Percentiles rank a stretch among this genome's conserved stretches.
Evolutionary conservation across 2,797 vertebrate genomes (phyloP).

Genomic region (Danio aesculapii): DNA sequence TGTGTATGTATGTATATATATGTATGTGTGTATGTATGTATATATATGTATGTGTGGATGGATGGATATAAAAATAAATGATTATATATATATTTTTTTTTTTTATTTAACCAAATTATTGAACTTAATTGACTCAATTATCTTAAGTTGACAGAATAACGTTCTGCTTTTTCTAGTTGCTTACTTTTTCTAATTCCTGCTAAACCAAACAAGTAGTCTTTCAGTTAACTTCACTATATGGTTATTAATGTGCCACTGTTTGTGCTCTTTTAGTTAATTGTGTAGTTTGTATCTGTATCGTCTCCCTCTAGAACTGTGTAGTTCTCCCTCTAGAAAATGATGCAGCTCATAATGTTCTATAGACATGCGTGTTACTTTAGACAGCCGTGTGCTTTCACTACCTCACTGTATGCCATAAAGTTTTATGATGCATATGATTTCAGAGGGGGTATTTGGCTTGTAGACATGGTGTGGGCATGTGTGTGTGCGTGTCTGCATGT

Average conservation of each 20-base stretch:
- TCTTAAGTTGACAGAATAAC: too few relatives aligned
- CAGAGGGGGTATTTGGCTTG: constrained; percentile 75
- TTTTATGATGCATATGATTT: constrained; percentile 75
- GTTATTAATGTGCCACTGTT: background rate
- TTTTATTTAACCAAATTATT: too few relatives aligned
- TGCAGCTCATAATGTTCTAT: constrained; percentile 22
- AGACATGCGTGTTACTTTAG: constrained; percentile 59
- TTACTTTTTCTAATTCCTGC: too few relatives aligned
- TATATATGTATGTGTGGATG: too few relatives aligned
- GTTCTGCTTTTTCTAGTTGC: too few relatives aligned
- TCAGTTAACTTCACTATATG: too few relatives aligned
- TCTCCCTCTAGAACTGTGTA: constrained; percentile 25
- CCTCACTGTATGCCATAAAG: constrained; percentile 73
- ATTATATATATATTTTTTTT: too few relatives aligned
- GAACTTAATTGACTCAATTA: too few relatives aligned
- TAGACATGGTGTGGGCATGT: constrained; percentile 73
- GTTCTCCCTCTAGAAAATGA: constrained; percentile 56
- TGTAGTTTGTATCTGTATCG: background rate
- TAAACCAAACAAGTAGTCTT: too few relatives aligned
- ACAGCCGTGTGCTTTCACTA: constrained; percentile 63
- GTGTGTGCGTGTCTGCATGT: constrained; percentile 56
- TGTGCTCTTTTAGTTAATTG: constrained; percentile 1
- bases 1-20: too few relatives aligned
- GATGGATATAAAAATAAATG: too few relatives aligned
- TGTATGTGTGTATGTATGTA: too few relatives aligned